Evolutionary conservation across 1,140 invertebrate genomes (phyloP).

Genomic region (Atopsyche davidsoni): DNA sequence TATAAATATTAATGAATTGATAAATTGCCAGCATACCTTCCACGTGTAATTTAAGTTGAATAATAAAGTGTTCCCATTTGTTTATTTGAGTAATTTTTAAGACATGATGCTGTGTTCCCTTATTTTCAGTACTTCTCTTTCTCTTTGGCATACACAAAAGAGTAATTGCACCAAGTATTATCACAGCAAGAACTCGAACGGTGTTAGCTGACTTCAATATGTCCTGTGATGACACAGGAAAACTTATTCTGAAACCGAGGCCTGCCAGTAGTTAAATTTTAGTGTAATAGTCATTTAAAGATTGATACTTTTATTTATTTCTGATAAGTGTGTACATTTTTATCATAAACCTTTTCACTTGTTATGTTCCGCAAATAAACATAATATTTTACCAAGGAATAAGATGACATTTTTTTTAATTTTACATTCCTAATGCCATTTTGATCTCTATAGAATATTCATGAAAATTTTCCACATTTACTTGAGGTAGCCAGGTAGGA

Average conservation of each 20-base stretch:
- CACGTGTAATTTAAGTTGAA: no score
- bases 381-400: no score
- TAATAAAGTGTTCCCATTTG: no score
- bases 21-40: no score
- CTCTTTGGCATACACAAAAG: constrained; percentile 88
- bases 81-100: no score
- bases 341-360: constrained; percentile 13
- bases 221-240: constrained; percentile 95
- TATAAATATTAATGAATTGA: no score
- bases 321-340: background rate
- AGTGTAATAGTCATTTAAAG: background rate
- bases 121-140: constrained; percentile 75
- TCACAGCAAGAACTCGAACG: constrained; percentile 79
- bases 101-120: no score
- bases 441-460: no score
- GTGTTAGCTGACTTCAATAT: constrained; percentile 95
- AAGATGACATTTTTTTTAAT: no score
- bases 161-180: constrained; percentile 94
- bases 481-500: no score
- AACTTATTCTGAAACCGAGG: constrained; percentile 78
- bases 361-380: constrained; percentile 10
- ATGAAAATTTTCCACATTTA: no score
- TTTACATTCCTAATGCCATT: no score
- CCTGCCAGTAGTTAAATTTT: constrained; percentile 37
- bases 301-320: background rate